Evolutionary conservation across 2,113 vertebrate genomes (phyloP).

Genomic region (Vicugna pacos): DNA sequence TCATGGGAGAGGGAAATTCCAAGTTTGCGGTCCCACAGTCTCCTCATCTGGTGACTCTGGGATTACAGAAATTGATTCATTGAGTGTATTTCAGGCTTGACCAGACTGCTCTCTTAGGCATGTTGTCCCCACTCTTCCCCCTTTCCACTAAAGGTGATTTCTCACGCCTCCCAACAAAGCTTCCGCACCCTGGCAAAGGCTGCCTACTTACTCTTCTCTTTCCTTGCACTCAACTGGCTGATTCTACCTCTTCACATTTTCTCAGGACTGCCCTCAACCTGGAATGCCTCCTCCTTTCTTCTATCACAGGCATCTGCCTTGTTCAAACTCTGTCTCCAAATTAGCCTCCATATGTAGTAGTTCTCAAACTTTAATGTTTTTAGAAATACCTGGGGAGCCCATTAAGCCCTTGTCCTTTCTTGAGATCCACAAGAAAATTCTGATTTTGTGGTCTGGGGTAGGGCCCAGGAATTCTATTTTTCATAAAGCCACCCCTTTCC

Average conservation of each 20-base stretch:
- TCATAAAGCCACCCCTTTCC: not conserved
- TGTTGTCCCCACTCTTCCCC: not conserved
- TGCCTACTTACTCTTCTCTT: not conserved
- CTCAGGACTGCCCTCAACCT: not conserved
- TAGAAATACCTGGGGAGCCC: not conserved
- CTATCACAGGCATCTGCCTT: not conserved
- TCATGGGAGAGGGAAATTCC: not conserved
- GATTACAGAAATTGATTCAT: not conserved
- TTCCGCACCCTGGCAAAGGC: not conserved
- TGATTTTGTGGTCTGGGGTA: not conserved
- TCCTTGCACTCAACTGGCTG: not conserved
- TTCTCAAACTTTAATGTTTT: constrained; percentile 16
- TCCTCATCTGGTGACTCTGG: not conserved
- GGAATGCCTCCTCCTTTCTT: not conserved
- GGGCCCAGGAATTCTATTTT: not conserved
- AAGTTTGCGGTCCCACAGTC: not conserved
- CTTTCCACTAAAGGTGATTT: not conserved
- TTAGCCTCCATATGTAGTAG: not conserved
- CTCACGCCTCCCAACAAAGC: not conserved
- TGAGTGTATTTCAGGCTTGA: not conserved
- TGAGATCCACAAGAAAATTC: not conserved
- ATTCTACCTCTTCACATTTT: constrained; percentile 28
- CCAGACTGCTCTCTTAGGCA: not conserved
- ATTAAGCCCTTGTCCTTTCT: not conserved
- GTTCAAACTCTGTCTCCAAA: constrained; percentile 17